Evolutionary conservation across 2,797 vertebrate species (phyloP).

Genomic region (Emys orbicularis): DNA sequence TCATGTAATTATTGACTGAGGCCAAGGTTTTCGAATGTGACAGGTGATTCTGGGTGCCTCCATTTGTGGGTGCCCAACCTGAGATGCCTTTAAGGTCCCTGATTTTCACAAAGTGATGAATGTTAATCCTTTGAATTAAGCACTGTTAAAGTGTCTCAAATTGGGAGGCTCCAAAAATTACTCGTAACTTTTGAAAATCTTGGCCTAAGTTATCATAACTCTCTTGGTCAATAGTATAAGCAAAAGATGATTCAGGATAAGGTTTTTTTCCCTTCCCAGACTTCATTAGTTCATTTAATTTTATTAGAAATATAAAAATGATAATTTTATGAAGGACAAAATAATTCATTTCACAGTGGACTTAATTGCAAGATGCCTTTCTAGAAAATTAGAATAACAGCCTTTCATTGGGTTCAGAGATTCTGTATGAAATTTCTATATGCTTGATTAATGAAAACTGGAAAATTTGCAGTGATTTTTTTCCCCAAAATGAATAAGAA

Average conservation of each 20-base stretch:
- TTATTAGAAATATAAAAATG: slow-evolving; percentile 39
- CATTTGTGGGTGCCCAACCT: neutral
- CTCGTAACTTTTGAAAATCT: neutral
- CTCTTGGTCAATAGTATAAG: slow-evolving; percentile 43
- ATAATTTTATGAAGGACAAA: slow-evolving; percentile 40
- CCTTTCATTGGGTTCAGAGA: slow-evolving; percentile 39
- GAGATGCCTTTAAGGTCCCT: neutral
- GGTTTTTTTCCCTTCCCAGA: slow-evolving; percentile 1
- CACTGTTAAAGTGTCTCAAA: neutral
- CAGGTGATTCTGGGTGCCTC: neutral
- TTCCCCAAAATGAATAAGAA: slow-evolving; percentile 37
- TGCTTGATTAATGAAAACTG: slow-evolving; percentile 49
- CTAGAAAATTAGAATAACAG: slow-evolving; percentile 48
- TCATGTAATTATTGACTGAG: neutral
- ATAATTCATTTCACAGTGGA: slow-evolving; percentile 56
- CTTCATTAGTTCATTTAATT: slow-evolving; percentile 37
- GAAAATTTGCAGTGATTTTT: neutral
- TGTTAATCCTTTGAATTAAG: neutral
- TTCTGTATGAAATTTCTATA: slow-evolving; percentile 56
- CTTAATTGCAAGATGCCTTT: slow-evolving; percentile 43
- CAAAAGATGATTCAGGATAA: slow-evolving; percentile 30
- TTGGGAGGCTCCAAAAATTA: neutral
- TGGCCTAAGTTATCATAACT: slow-evolving; percentile 25
- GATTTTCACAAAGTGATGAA: neutral
- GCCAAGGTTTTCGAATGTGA: neutral